Evolutionary conservation across 2,113 vertebrate genomes (phyloP).

Genomic region (Apus apus): DNA sequence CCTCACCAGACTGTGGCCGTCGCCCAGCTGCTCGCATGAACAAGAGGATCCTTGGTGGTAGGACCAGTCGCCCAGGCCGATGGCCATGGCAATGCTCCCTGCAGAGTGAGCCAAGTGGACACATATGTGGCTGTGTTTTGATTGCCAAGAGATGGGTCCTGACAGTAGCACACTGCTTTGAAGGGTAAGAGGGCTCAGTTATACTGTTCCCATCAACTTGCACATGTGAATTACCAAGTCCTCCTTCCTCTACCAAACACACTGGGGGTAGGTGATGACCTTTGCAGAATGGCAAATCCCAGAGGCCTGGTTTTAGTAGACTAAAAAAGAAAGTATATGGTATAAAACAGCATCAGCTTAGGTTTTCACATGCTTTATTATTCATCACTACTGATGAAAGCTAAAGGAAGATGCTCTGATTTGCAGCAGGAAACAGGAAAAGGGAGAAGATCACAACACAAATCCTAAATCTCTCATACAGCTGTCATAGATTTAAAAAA

Average conservation of each 20-base stretch:
- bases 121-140: constrained; percentile 94
- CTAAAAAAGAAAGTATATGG: background rate
- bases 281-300: background rate
- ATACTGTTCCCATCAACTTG: background rate
- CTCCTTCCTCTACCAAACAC: background rate
- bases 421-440: background rate
- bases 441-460: background rate
- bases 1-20: constrained; percentile 81
- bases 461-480: background rate
- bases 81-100: constrained; percentile 99
- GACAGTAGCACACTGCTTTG: constrained; percentile 94
- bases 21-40: constrained; percentile 85
- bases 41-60: constrained; percentile 93
- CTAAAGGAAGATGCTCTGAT: background rate
- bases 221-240: rapidly evolving
- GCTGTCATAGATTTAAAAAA: background rate
- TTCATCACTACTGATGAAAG: background rate
- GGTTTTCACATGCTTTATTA: background rate
- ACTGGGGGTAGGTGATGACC: background rate
- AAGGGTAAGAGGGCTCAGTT: constrained; percentile 82
- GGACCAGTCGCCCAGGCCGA: constrained; percentile 88
- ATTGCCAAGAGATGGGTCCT: constrained; percentile 90
- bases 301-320: background rate
- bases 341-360: background rate
- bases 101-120: constrained; percentile 91